A percentile compares a stretch with the other conserved stretches of the same genome.
Conservation (phyloP, 2,888 invertebrate species). For the Sarcophaga caerulescens region DNA sequence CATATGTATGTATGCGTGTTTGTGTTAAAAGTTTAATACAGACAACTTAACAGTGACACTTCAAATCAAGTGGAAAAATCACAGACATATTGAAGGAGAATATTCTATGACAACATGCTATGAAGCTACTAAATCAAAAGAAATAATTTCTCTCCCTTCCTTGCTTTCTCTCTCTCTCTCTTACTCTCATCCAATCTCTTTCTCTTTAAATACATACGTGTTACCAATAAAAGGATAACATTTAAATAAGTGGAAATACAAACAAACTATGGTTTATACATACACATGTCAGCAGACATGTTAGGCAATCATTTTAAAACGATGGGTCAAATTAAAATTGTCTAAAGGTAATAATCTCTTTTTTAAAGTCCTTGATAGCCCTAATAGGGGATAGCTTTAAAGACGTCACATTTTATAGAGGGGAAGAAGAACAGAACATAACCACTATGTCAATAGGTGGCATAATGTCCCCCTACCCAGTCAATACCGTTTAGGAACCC, state of each 20-base stretch:
- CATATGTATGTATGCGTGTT: conserved; percentile 9
- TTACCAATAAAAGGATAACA: conserved; percentile 36
- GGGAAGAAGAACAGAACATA: too few species aligned
- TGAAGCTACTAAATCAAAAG: conserved; percentile 36
- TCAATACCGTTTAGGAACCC: too few species aligned
- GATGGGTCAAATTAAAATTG: too few species aligned
- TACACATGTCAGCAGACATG: neutral
- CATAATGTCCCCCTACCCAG: too few species aligned
- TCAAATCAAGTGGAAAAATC: conserved; percentile 61
- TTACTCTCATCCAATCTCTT: neutral
- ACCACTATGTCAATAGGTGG: too few species aligned
- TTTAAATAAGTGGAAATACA: conserved; percentile 31
- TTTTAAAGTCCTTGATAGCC: too few species aligned
- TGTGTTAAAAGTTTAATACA: conserved; percentile 41
- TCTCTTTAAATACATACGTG: neutral
- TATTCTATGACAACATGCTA: neutral
- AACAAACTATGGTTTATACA: neutral
- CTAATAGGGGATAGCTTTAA: too few species aligned
- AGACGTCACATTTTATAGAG: too few species aligned
- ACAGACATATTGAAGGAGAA: conserved; percentile 6
- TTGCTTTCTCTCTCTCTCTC: too few species aligned
- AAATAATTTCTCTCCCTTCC: neutral
- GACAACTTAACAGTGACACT: conserved; percentile 61
- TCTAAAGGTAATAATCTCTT: too few species aligned
- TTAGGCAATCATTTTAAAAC: conserved; percentile 27